Evolutionary conservation across 2,797 vertebrate genomes (phyloP), one percentile per base, ranked within the genome.

Genomic region (Crocidura indochinensis): DNA sequence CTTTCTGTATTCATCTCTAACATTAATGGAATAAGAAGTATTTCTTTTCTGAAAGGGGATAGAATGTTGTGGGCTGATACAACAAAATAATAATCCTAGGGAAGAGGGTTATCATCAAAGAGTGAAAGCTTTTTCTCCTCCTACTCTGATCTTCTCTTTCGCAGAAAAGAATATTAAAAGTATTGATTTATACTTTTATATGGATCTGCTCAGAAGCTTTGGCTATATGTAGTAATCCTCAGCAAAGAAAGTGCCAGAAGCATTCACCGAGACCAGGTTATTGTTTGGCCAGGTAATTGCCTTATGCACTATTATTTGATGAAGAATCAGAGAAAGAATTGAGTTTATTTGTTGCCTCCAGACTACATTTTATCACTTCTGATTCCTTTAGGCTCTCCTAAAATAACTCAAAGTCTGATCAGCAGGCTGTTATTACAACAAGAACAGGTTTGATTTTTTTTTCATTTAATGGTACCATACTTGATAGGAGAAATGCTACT

Each of bases 211-310:
- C 14, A 87, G 62, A 65, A 17, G 78, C 44, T 83, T 60, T 87
- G 51, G 14, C 68, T 90, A 51, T 65, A 47, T 29, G 20, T 9
- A 49, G 24, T 90, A 73, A 75, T 87, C 27, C 44, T 92, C 71
- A 82, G 24, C 7, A 31, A 89, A 89, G 49, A 88, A 85, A 90
- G 47, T 91, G 38, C 76, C 71, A 84, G 44, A 90, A 90, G 10
- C 26, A 75, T 71, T 73, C 26, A 74, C 87, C 24, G 87, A 93
- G n/a, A 76, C 24, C 56, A 72, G 65, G 49, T 93, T 82, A 81
- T 15, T 46, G 49, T 3, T 83, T 65, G 49, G 65, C 17, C 10
- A 74, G 81, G 51, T 91, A 67, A 76, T 38, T 46, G n/a, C 60
- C 27, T 49, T 77, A 10, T 80, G 85, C 77, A 49, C n/a, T 91